A percentile compares a stretch with the other conserved stretches of the same genome.
phyloP scores from a whole-genome alignment of 2,113 vertebrate genomes.

The Myotis brandtii region DNA sequence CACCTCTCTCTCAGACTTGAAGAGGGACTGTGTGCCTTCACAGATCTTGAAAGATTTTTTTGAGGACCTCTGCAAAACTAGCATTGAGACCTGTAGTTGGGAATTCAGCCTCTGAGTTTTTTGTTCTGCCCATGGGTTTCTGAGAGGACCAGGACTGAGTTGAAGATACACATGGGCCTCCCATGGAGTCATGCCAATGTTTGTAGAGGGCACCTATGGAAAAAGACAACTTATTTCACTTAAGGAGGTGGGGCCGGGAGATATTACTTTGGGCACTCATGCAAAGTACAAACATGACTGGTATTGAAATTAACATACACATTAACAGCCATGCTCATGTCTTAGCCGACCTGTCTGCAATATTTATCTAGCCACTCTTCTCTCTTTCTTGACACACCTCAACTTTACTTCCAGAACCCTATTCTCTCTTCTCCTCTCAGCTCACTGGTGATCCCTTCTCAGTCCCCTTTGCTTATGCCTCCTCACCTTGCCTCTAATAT shows the following conservation, averaged over 20 bases:
- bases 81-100: background rate
- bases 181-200: background rate
- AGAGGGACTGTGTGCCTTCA: background rate
- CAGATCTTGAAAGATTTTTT: background rate
- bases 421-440: background rate
- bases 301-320: background rate
- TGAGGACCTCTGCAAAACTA: background rate
- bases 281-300: background rate
- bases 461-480: background rate
- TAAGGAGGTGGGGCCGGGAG: background rate
- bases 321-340: background rate
- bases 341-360: background rate
- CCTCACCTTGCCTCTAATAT: background rate
- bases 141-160: background rate
- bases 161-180: background rate
- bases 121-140: background rate
- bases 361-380: accelerated
- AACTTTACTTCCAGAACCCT: background rate
- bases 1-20: background rate
- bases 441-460: background rate
- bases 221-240: background rate
- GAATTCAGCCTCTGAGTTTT: background rate
- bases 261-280: accelerated
- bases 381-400: background rate
- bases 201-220: background rate